Conservation (phyloP, 2,888 invertebrate species). For the Callimorpha dominula region DNA sequence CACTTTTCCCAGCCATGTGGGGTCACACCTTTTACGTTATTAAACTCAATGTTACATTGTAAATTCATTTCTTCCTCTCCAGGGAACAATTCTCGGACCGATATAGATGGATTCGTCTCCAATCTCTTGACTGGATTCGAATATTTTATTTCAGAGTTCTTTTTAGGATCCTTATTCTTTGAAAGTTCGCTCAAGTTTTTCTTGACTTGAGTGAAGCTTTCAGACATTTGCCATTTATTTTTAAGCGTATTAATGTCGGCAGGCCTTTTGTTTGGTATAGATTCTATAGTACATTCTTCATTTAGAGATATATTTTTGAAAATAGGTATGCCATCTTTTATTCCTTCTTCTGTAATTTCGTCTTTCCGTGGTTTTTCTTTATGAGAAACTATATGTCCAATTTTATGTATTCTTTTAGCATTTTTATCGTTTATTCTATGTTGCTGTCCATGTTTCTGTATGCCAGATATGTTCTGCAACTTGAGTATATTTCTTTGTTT, state of each 20-base stretch:
- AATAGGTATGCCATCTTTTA: constrained; percentile 63
- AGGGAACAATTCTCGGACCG: constrained; percentile 92
- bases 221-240: constrained; percentile 84
- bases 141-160: constrained; percentile 74
- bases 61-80: constrained; percentile 94
- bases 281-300: constrained; percentile 87
- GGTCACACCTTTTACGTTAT: constrained; percentile 89
- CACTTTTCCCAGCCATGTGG: constrained; percentile 95
- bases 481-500: constrained; percentile 77
- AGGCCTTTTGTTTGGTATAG: constrained; percentile 81
- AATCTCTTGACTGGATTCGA: constrained; percentile 89
- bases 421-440: constrained; percentile 80
- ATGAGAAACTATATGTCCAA: constrained; percentile 75
- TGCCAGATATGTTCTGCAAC: constrained; percentile 66
- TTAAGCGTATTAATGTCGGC: constrained; percentile 82
- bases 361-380: constrained; percentile 66
- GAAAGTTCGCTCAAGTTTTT: constrained; percentile 82
- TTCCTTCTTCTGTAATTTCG: constrained; percentile 68
- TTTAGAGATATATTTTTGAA: constrained; percentile 83
- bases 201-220: constrained; percentile 83
- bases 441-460: constrained; percentile 75
- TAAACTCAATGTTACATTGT: constrained; percentile 91
- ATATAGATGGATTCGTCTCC: constrained; percentile 94
- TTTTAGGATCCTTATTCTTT: constrained; percentile 81
- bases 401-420: constrained; percentile 77